phyloP scores from a whole-genome alignment of 92 coral and sea anemone genomes.

The Paragorgia papillata region DNA sequence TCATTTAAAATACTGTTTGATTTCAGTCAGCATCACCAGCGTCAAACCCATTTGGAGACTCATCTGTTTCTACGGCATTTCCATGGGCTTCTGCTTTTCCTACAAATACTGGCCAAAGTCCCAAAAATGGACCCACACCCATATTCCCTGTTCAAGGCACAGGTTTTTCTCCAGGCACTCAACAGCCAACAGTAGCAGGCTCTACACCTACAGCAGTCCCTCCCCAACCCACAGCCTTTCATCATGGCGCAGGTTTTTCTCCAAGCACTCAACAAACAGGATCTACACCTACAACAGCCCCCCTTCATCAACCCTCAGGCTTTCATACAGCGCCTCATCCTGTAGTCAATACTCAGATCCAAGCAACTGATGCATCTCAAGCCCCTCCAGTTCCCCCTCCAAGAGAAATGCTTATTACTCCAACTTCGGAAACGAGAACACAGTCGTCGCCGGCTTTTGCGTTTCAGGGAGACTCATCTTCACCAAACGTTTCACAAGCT shows the following conservation, averaged over 20 bases:
- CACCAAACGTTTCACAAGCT: background rate
- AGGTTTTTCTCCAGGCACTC: background rate
- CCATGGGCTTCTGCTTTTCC: slow-evolving; percentile 84
- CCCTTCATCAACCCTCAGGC: background rate
- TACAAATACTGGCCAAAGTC: background rate
- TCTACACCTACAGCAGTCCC: too few species aligned
- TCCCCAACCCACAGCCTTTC: too few species aligned
- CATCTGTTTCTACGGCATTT: slow-evolving; percentile 56
- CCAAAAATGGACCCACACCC: background rate
- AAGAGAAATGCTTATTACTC: slow-evolving; percentile 1
- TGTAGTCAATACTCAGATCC: background rate
- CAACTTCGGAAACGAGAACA: background rate
- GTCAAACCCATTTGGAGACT: slow-evolving; percentile 54
- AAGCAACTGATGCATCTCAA: background rate
- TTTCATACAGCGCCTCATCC: slow-evolving; percentile 1
- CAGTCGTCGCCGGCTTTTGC: slow-evolving; percentile 2
- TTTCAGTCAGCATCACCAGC: slow-evolving; percentile 88
- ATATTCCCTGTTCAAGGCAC: background rate
- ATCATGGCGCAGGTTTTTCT: too few species aligned
- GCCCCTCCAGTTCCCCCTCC: background rate
- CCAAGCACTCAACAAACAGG: too few species aligned
- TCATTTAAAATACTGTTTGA: background rate
- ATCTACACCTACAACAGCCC: too few species aligned
- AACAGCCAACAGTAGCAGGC: too few species aligned
- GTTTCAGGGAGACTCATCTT: background rate